Conservation (phyloP, 2,888 invertebrate genomes). For the Taenaris catops region DNA sequence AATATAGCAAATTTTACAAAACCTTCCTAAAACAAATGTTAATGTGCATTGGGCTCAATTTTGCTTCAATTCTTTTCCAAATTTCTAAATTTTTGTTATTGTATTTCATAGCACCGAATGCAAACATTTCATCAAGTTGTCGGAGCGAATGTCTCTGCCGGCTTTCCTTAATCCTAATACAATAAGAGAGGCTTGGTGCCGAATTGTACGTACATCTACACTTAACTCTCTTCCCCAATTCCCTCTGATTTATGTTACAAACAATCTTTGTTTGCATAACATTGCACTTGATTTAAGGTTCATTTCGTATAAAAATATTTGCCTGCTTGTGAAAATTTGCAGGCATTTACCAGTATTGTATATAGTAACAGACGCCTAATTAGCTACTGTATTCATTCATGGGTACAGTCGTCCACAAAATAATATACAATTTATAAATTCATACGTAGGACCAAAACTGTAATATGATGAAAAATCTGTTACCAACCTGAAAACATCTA, state of each 20-base stretch:
- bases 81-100: constrained; percentile 6
- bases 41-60: background rate
- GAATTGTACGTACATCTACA: constrained; percentile 29
- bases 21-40: no score
- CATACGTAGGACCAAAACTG: no score
- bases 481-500: no score
- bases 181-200: constrained; percentile 38
- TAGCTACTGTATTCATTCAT: no score
- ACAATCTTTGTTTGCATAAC: constrained; percentile 8
- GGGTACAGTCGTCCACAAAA: no score
- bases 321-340: background rate
- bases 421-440: no score
- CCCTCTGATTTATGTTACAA: constrained; percentile 17
- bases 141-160: constrained; percentile 36
- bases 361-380: no score
- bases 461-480: no score
- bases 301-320: constrained; percentile 5
- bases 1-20: no score
- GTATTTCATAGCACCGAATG: constrained; percentile 27
- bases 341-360: no score
- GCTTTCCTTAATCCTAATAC: constrained; percentile 45
- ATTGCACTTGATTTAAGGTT: constrained; percentile 5
- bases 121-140: constrained; percentile 36
- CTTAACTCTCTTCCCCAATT: constrained; percentile 18
- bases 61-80: constrained; percentile 3